Conservation (phyloP, 2,888 invertebrate genomes). For the Pachycephus smyrnensis region DNA sequence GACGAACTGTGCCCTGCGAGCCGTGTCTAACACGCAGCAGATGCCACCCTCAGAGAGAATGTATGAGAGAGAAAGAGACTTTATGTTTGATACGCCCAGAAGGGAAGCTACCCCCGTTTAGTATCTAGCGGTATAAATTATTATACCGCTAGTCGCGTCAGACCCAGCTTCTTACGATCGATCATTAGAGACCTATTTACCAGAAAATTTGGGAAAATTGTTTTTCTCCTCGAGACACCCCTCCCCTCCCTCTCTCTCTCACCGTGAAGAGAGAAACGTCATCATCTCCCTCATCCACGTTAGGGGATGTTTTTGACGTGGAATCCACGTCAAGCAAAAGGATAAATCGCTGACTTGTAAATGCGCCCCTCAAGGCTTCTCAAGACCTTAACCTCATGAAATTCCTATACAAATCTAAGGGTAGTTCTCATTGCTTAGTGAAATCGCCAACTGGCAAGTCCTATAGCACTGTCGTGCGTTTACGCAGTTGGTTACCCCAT, state of each 20-base stretch:
- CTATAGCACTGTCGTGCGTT: neutral
- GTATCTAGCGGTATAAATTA: constrained; percentile 66
- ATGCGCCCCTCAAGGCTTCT: neutral
- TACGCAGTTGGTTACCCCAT: neutral
- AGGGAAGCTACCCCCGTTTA: constrained; percentile 60
- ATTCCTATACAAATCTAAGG: neutral
- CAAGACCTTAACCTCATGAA: neutral
- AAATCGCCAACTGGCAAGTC: neutral
- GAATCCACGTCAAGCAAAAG: neutral
- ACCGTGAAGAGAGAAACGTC: neutral
- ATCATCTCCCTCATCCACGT: neutral
- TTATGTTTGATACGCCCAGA: constrained; percentile 24
- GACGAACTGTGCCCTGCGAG: constrained; percentile 62
- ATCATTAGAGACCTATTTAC: constrained; percentile 64
- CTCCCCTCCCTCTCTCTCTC: too few relatives aligned
- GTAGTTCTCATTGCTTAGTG: neutral
- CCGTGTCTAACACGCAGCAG: constrained; percentile 67
- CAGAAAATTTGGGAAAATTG: constrained; percentile 62
- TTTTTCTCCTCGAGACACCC: constrained; percentile 32
- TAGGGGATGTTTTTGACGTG: constrained; percentile 33
- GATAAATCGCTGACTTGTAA: neutral
- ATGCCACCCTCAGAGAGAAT: constrained; percentile 56
- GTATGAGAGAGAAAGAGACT: neutral
- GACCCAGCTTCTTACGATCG: constrained; percentile 63
- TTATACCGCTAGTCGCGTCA: constrained; percentile 61